These are phyloP conservation scores for Zaprionus lineosus DNA, from an alignment of 2,888 invertebrate genomes.

Conservation along the genomic window DNA sequence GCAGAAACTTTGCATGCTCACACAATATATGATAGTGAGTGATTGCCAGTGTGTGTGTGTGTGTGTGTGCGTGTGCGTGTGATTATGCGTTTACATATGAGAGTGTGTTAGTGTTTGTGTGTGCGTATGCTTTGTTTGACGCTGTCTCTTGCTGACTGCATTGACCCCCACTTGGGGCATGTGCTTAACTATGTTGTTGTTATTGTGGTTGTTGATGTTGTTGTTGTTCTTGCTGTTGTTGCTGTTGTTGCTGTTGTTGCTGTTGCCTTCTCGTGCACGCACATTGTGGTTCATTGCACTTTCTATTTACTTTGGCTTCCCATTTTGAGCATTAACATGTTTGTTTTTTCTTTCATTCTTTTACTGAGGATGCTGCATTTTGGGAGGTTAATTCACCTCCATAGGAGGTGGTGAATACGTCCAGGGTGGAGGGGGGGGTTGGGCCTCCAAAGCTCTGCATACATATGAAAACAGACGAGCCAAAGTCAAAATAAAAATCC, in stretches of 20 bases:
- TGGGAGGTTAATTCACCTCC: too few species aligned
- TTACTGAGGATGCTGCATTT: conserved; percentile 33
- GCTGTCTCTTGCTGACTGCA: conserved; percentile 67
- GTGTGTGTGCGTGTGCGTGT: conserved; percentile 32
- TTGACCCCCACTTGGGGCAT: conserved; percentile 67
- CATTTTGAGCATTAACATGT: conserved; percentile 55
- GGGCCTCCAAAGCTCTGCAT: too few species aligned
- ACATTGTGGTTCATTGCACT: conserved; percentile 76
- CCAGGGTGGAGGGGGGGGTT: neutral
- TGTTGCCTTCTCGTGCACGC: conserved; percentile 56
- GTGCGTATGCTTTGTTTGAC: conserved; percentile 64
- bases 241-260: conserved; percentile 7
- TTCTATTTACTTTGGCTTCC: conserved; percentile 70
- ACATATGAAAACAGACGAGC: too few species aligned
- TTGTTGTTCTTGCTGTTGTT: conserved; percentile 14
- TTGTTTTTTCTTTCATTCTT: conserved; percentile 17
- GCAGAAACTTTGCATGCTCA: conserved; percentile 73
- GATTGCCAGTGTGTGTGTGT: neutral
- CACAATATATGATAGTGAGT: conserved; percentile 25
- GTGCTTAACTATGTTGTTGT: conserved; percentile 35
- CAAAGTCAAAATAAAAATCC: too few species aligned
- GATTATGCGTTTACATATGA: conserved; percentile 4
- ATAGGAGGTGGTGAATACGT: too few species aligned
- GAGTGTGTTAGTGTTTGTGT: conserved; percentile 14
- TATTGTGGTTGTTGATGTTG: conserved; percentile 17